A percentile compares a stretch with the other conserved stretches of the same genome.
Evolutionary conservation across 2,113 vertebrate genomes (phyloP).

Genomic region (Acanthochromis polyacanthus): DNA sequence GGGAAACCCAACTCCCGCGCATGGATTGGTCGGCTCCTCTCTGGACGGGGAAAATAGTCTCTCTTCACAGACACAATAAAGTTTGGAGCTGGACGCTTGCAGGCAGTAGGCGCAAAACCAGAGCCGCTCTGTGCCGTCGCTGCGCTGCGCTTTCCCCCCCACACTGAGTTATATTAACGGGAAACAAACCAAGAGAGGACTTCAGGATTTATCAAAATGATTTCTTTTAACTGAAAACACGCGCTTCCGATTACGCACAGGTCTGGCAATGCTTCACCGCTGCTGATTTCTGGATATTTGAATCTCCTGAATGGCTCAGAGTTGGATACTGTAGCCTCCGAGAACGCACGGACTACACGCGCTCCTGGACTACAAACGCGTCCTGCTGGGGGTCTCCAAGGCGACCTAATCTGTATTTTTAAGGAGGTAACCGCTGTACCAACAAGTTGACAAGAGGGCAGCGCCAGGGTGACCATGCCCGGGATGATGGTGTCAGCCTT

Average conservation of each 20-base stretch:
- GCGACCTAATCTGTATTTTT: neutral
- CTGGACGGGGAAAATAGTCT: slow-evolving; percentile 51
- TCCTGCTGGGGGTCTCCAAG: slow-evolving; percentile 38
- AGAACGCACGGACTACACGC: slow-evolving; percentile 60
- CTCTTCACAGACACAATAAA: slow-evolving; percentile 73
- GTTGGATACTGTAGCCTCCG: slow-evolving; percentile 33
- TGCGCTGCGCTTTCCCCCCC: slow-evolving; percentile 5
- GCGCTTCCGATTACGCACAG: neutral
- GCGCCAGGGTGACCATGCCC: slow-evolving; percentile 54
- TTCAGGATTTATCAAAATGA: slow-evolving; percentile 34
- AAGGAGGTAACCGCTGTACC: neutral
- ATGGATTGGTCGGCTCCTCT: slow-evolving; percentile 67
- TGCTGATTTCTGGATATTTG: slow-evolving; percentile 48
- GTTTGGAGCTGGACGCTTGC: slow-evolving; percentile 60
- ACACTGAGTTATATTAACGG: slow-evolving; percentile 14
- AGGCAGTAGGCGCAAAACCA: slow-evolving; percentile 51
- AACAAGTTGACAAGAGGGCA: slow-evolving; percentile 13
- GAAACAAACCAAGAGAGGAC: slow-evolving; percentile 6
- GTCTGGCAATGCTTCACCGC: neutral
- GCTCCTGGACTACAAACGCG: slow-evolving; percentile 41
- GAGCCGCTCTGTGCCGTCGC: slow-evolving; percentile 2
- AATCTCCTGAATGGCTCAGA: slow-evolving; percentile 27
- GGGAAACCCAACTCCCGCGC: slow-evolving; percentile 53
- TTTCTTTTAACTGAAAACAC: neutral
- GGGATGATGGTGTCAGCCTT: slow-evolving; percentile 56